Evolutionary conservation across 2,888 invertebrate genomes (phyloP).

Genomic region (Epinotia nisella): DNA sequence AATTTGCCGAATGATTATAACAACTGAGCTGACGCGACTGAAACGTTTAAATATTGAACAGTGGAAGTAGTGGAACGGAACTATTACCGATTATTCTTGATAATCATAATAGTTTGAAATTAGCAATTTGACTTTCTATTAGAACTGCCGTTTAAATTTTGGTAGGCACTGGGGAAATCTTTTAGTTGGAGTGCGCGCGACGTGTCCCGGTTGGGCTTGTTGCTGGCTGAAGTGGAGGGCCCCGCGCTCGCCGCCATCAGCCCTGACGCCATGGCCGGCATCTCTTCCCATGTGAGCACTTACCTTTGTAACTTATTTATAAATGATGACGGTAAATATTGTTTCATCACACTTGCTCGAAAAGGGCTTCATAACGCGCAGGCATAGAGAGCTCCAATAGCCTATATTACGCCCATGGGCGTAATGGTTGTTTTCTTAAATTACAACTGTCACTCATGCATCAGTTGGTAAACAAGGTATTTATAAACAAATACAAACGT

Average conservation of each 20-base stretch:
- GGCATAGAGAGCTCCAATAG: too few relatives aligned
- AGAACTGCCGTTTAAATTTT: conserved; percentile 50
- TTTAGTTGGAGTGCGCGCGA: conserved; percentile 77
- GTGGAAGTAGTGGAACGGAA: too few relatives aligned
- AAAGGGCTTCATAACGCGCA: too few relatives aligned
- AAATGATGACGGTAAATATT: too few relatives aligned
- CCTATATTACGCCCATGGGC: too few relatives aligned
- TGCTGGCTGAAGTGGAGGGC: conserved; percentile 70
- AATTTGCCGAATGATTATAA: neutral
- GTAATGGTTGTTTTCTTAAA: too few relatives aligned
- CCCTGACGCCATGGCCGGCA: conserved; percentile 72
- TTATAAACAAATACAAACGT: too few relatives aligned
- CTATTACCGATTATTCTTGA: too few relatives aligned
- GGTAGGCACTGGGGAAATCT: conserved; percentile 73
- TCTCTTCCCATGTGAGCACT: conserved; percentile 51
- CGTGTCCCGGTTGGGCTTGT: conserved; percentile 70
- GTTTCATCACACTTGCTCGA: too few relatives aligned
- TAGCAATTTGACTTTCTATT: neutral
- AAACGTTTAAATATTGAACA: neutral
- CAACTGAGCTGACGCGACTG: neutral
- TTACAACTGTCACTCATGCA: too few relatives aligned
- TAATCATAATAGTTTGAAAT: neutral
- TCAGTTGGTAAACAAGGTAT: too few relatives aligned
- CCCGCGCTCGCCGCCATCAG: conserved; percentile 66
- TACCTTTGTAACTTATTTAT: too few relatives aligned